Evolutionary conservation across 2,113 vertebrate genomes (phyloP), one percentile per base, ranked within the genome.

Genomic region (Acrocephalus arundinaceus): DNA sequence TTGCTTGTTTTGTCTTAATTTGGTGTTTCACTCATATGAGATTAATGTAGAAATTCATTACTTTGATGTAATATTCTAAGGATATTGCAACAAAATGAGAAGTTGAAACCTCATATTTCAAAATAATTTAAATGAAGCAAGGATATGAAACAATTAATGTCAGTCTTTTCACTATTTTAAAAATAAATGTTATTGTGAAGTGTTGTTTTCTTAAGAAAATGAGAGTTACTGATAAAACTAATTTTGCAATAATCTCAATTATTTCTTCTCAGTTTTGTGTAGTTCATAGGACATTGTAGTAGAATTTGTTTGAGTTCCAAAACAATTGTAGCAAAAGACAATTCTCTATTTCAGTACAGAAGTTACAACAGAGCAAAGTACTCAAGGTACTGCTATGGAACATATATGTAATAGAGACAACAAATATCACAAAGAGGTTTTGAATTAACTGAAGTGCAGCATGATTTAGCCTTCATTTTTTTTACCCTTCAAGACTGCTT

Each of bases 51-150:
- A 79, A 90, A 75, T 49, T 3, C 3, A 57, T 67, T 62, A 24
- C 3, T 58, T 78, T 59, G 23, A 63, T 70, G 22, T 49, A 65
- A 46, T 30, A 52, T 2, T 51, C 22, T 65, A 65, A 59, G 27
- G 45, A 24, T 57, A 58, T 72, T 43, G 39, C 9, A 68, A 8
- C 4, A 58, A 77, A 80, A 68, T 8, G 11, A 77, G 58, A 48
- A 43, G 7, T 15, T 35, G 13, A 61, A 80, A 57, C 1, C 0
- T 0, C 10, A 19, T 67, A 39, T 77, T 86, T 70, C 0, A 1
- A 72, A 63, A 55, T 45, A 61, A 46, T 49, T 82, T 78, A 78
- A 83, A 79, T 28, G 6, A 79, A 75, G 3, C 15, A 52, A 62
- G 15, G 13, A 18, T 45, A 48, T 10, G 5, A 67, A 87, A 52